Evolutionary conservation across 2,797 vertebrate genomes (phyloP).

Genomic region (Anguilla anguilla): DNA sequence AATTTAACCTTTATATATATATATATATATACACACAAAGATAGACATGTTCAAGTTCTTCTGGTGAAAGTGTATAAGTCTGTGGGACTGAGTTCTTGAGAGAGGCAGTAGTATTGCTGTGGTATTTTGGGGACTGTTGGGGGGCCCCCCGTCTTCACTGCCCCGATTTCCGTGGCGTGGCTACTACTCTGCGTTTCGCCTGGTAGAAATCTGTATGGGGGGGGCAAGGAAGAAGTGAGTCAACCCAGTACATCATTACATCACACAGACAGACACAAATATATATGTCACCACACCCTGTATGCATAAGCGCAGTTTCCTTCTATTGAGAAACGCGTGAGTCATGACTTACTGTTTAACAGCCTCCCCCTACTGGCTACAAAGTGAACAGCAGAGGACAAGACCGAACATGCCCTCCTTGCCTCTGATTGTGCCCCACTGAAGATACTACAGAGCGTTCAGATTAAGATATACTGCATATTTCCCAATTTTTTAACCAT

Average conservation of each 20-base stretch:
- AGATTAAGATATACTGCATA: background rate
- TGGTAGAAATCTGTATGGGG: conserved; percentile 85
- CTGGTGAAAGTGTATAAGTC: conserved; percentile 39
- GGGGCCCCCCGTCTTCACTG: conserved; percentile 63
- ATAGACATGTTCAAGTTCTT: conserved; percentile 30
- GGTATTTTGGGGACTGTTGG: conserved; percentile 34
- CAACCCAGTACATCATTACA: background rate
- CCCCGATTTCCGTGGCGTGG: conserved; percentile 70
- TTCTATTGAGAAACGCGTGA: background rate
- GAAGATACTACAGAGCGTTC: background rate
- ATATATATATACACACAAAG: background rate
- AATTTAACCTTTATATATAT: background rate
- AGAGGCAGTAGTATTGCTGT: conserved; percentile 28
- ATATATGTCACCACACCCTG: background rate
- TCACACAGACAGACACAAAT: conserved; percentile 32
- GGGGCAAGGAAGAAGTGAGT: conserved; percentile 25
- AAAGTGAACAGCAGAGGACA: conserved; percentile 5
- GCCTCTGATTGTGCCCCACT: background rate
- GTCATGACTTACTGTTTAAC: background rate
- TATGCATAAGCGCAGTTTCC: background rate
- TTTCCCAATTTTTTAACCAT: background rate
- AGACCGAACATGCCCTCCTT: conserved; percentile 1
- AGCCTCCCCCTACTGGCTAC: background rate
- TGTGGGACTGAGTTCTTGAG: conserved; percentile 54
- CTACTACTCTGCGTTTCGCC: conserved; percentile 76